Conservation (phyloP, 2,888 invertebrate genomes). For the Drosophila koepferae region DNA sequence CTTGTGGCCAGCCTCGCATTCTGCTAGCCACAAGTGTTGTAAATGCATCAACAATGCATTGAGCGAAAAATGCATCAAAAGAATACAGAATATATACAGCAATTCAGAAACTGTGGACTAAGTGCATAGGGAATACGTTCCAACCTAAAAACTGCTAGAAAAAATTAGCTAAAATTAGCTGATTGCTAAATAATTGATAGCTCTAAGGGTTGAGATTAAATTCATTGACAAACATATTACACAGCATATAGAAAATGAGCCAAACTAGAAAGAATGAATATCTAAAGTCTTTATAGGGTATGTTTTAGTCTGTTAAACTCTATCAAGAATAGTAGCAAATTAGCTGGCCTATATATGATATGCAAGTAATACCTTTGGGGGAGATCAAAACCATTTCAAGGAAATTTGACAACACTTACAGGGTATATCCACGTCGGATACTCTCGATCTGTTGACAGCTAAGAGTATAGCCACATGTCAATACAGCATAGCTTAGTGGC, state of each 20-base stretch:
- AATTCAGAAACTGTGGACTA: background rate
- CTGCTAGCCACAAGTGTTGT: background rate
- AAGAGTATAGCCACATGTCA: too few relatives aligned
- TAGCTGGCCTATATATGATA: too few relatives aligned
- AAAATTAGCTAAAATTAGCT: background rate
- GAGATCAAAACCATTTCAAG: background rate
- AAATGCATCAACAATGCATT: constrained; percentile 10
- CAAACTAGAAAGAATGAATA: too few relatives aligned
- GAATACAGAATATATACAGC: background rate
- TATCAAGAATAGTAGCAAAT: too few relatives aligned
- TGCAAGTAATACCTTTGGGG: background rate
- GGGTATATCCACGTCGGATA: background rate
- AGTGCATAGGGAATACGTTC: background rate
- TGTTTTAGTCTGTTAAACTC: background rate
- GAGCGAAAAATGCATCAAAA: background rate
- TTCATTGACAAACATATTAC: too few relatives aligned
- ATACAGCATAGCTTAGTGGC: too few relatives aligned
- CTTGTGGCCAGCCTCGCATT: constrained; percentile 30
- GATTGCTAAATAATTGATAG: too few relatives aligned
- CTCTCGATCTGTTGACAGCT: too few relatives aligned
- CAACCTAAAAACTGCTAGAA: background rate
- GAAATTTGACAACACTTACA: background rate
- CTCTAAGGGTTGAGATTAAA: too few relatives aligned
- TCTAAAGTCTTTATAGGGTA: background rate
- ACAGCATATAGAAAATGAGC: too few relatives aligned